Base-by-base conservation (phyloP, 2,888 invertebrate species). In the Meandrusa payeni region DNA sequence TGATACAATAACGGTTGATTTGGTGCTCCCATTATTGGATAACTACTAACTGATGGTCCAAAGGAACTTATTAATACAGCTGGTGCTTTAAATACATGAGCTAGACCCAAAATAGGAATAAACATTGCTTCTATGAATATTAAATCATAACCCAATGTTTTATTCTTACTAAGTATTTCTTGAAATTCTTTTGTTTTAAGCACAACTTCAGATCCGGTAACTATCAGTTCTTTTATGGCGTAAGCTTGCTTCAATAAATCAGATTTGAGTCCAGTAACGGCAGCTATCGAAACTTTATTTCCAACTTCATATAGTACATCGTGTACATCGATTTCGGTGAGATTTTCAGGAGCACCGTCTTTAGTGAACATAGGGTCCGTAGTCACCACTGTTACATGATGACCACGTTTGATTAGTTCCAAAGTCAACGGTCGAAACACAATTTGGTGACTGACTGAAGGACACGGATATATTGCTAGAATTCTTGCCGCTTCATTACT, bases 371-470 rank as follows among this genome's bases (percentile, higher is more conserved):
- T 63, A 3, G 87, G 85, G 45, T 87, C 57, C 12, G 88, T 40
- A 1, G 89, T 86, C 0, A 87, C 51, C 0, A 85, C 62, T 0
- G 74, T 64, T 0, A 89, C 53, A 33, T 89, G 68, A 41, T 89
- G 89, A 0, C 88, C 89, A 5, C 77, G 63, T 31, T 54, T 69
- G 0, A 69, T 68, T n/a, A 89, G 54, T 27, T 79, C 81, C 1
- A 69, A 60, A 3, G 69, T 69, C 2, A 89, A 40, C 1, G 72
- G 61, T 7, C 76, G 62, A 41, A 71, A 86, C 0, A 79, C 73
- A 0, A 81, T 59, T 58, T 88, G 87, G 47, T 89, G 89, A 38
- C 88, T 89, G 19, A 82, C 67, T 0, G 83, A 79, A 0, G 87
- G 74, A 1, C 60, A 54, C 0, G 87, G 71, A 26, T 77, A 63